Evolutionary conservation across 2,113 vertebrate genomes (phyloP).

Genomic region (Triplophysa dalaica): DNA sequence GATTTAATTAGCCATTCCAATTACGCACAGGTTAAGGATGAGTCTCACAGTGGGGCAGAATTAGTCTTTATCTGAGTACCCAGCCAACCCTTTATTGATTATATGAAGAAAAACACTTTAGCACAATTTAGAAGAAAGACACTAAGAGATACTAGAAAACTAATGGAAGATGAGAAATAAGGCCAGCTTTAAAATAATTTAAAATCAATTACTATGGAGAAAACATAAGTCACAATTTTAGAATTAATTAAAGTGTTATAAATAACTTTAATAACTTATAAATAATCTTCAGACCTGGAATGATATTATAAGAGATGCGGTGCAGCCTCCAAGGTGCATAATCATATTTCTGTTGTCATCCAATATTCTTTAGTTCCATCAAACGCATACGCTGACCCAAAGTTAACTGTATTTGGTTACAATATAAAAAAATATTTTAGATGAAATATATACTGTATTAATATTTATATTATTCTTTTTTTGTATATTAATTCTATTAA

Average conservation of each 20-base stretch:
- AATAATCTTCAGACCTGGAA: too few species aligned
- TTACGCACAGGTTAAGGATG: constrained; percentile 37
- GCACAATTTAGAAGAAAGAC: neutral
- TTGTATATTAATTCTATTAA: too few species aligned
- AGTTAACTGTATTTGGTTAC: too few species aligned
- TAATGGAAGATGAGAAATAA: neutral
- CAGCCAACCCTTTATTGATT: constrained; percentile 22
- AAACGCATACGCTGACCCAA: neutral
- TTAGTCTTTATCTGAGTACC: constrained; percentile 22
- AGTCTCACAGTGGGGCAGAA: constrained; percentile 13
- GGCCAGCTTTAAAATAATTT: neutral
- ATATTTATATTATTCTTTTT: too few species aligned
- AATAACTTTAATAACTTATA: too few species aligned
- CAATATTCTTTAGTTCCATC: neutral
- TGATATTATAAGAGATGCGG: too few species aligned
- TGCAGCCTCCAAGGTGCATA: neutral
- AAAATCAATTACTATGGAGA: too few species aligned
- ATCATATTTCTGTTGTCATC: neutral
- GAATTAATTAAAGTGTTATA: too few species aligned
- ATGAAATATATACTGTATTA: too few species aligned
- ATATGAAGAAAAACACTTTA: constrained; percentile 10
- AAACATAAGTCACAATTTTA: too few species aligned
- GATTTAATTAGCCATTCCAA: constrained; percentile 40
- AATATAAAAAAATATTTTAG: too few species aligned
- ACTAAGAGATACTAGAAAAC: neutral